Conservation (phyloP, 2,888 invertebrate species). For the Mimachlamys varia region DNA sequence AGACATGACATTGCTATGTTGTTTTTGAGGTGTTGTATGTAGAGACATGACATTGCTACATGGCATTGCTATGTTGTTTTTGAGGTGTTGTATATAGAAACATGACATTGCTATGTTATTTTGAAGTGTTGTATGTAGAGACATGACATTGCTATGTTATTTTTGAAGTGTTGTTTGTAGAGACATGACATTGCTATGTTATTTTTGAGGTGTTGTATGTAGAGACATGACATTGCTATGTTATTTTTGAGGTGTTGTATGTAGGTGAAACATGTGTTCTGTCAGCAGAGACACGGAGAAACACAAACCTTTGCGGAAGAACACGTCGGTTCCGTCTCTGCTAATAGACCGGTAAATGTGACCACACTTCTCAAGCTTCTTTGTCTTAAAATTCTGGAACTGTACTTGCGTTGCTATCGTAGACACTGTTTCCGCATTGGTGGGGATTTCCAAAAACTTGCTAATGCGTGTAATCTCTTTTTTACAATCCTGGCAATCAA, state of each 20-base stretch:
- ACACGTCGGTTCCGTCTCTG: conserved; percentile 44
- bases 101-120: no score
- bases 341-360: conserved; percentile 39
- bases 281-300: neutral
- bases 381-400: conserved; percentile 42
- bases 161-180: neutral
- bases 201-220: neutral
- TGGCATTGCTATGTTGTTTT: no score
- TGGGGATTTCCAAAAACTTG: conserved; percentile 39
- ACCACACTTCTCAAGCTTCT: conserved; percentile 40
- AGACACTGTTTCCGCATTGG: conserved; percentile 34
- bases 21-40: no score
- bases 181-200: no score
- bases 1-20: no score
- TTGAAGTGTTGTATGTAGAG: neutral
- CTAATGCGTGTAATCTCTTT: conserved; percentile 40
- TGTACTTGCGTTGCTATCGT: conserved; percentile 32
- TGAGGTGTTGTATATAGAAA: no score
- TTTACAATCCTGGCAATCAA: conserved; percentile 39
- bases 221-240: neutral
- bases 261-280: neutral
- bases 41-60: no score
- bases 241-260: neutral
- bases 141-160: neutral
- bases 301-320: conserved; percentile 43